Base-by-base conservation (phyloP, 2,113 vertebrate species). In the Oryzias celebensis region DNA sequence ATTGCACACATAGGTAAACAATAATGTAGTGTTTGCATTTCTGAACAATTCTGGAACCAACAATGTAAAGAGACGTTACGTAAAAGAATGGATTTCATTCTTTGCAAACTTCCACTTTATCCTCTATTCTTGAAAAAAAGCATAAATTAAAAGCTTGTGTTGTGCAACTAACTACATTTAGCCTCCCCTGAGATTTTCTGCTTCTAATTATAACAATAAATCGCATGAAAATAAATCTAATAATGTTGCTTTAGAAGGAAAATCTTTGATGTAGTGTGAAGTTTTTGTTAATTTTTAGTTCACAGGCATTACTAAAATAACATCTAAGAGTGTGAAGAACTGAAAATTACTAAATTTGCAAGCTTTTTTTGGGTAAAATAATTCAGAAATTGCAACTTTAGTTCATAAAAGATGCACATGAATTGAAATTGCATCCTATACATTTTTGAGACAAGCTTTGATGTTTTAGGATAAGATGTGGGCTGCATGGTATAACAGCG, bases 191-290 rank as follows among this genome's bases (percentile, higher is more conserved):
- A 77, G 85, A 75, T 59, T 55, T 61, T 28, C 51, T 43, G 69
- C 58, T 56, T 43, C 80, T 82, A 73, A 83, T 88, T 78, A 78
- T 78, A 83, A 73, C 77, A 77, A 50, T 50, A 65, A 76, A 50
- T 60, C 59, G 65, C 59, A 84, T 64, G 66, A 76, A 77, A 58
- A 72, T 48, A 31, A 20, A 58, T 42, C 12, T 49, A 44, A 59
- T 54, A 51, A 69, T 65, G 42, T 65, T 43, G 60, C 63, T 74
- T 74, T 68, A 52, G 22, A 65, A 68, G 18, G 8, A 16, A 22
- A 23, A 17, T 8, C 20, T 52, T 51, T 43, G 68, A 58, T 26
- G 53, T 77, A 36, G 44, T 41, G 48, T 50, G 61, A 44, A 45
- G 53, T 36, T 26, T 28, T 5, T 43, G 8, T 16, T 24, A 46